Base-by-base conservation (phyloP, 2,797 vertebrate genomes). In the Fringilla coelebs region DNA sequence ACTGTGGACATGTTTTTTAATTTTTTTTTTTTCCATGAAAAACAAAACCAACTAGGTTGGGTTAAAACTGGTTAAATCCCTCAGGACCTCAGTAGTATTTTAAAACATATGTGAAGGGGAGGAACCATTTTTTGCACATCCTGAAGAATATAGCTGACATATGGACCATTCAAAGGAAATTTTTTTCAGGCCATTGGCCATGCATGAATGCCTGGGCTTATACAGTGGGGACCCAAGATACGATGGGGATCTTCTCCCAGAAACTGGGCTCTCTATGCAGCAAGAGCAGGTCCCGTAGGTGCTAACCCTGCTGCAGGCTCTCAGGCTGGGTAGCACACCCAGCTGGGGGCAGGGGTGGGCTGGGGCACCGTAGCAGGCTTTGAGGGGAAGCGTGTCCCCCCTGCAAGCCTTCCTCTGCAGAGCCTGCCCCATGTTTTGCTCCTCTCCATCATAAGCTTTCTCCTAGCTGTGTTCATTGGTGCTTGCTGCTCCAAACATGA, bases 161-260 rank as follows among this genome's bases (percentile, higher is more conserved):
- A 94, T 96, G 96, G 94, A 94, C 85, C 71, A 96, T 96, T 96
- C 74, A 96, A 94, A 95, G 63, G 91, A 94, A 91, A 95, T 96
- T 95, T 76, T 95, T 68, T 96, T 96, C 95, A 96, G 93, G 85
- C 94, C 90, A 93, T 94, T 96, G 94, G 86, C 77, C 80, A 71
- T 34, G 88, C 90, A 82, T 96, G 91, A 96, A 89, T 77, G 52
- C 24, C 41, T 10, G 12, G 71, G 63, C 16, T 89, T 77, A 88
- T 81, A 74, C 55, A 90, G 89, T 65, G 85, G 36, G 31, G 71
- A 91, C 29, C 7, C 13, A 82, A 90, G 46, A 13, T 67, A 74
- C 0, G 5, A 65, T 0, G 0, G 31, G 25, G 49, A 68, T 58
- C 67, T 91, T 88, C 45, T 87, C 54, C 49, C 28, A 82, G 46